Percentiles rank a stretch among this genome's conserved stretches.
Evolutionary conservation across 2,113 vertebrate genomes (phyloP).

Genomic region (Piaya cayana): DNA sequence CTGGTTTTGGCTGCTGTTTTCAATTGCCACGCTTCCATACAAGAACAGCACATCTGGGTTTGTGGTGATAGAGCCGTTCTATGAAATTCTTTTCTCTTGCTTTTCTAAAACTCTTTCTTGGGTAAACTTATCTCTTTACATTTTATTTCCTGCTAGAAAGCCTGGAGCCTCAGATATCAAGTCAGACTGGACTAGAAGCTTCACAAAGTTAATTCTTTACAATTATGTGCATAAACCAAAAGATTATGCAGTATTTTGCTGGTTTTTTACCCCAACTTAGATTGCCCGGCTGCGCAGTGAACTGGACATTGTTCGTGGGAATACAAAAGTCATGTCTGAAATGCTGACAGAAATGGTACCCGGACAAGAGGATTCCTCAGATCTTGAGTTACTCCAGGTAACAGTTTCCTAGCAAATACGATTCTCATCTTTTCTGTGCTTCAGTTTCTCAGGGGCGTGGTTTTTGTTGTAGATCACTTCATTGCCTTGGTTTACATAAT

Average conservation of each 20-base stretch:
- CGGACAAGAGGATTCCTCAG: conserved; percentile 94
- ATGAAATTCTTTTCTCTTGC: background rate
- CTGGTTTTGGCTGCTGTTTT: background rate
- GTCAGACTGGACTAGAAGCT: conserved; percentile 7
- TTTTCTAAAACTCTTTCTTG: background rate
- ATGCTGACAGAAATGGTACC: conserved; percentile 99
- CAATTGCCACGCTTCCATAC: background rate
- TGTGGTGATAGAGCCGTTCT: background rate
- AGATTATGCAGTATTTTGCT: background rate
- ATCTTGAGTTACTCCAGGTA: conserved; percentile 94
- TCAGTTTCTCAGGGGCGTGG: background rate
- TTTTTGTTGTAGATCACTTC: background rate
- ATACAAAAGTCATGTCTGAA: conserved; percentile 99
- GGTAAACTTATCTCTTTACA: background rate
- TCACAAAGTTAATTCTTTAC: background rate
- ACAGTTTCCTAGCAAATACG: background rate
- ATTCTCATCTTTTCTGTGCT: background rate
- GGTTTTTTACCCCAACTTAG: conserved; percentile 64
- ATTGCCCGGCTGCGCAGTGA: conserved; percentile 94
- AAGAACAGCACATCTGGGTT: background rate
- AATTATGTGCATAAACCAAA: background rate
- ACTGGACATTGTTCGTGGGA: conserved; percentile 94
- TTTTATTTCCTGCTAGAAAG: background rate
- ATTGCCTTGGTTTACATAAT: background rate
- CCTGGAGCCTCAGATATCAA: conserved; percentile 1